Base-by-base conservation (phyloP, 2,888 invertebrate genomes). In the Drosophila parthenogenetica region DNA sequence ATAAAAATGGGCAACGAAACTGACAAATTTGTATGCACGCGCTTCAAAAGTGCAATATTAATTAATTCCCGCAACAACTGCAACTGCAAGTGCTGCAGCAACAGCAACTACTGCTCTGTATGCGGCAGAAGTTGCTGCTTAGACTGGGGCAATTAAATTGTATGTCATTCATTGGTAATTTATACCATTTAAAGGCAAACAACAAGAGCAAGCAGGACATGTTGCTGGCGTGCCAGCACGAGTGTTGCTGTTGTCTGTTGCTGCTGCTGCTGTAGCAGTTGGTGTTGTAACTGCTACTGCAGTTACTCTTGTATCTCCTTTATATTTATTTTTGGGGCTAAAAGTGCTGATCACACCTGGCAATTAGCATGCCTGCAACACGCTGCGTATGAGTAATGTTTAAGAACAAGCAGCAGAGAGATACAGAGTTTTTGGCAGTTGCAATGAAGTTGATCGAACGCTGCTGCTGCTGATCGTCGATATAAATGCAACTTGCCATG, bases 91-190 rank as follows among this genome's bases (percentile, higher is more conserved):
- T 11, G 46, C 45, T 49, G 53, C 62, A 42, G 45, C 54, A 54
- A 42, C 63, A 48, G 61, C 50, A 40, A 39, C 57, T 53, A 65
- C 71, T 76, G 62, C 79, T 77, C 81, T 72, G 81, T 81, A 81
- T 77, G 77, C 77, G 51, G 68, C 77, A 68, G 81, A 55, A 66
- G 81, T 79, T 69, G 83, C 67, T 87, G 66, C 74, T 85, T 80
- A 84, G 89, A 69, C 74, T 22, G 45, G 67, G 81, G 90, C 91
- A 91, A 91, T 90, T 91, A 91, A 90, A 90, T 87, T 85, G 90
- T 89, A 90, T 90, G 91, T 90, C 91, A 90, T 91, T 90, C 91
- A 90, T 90, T 90, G 90, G 90, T 90, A 91, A 91, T 90, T 91
- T 90, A 90, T 90, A 90, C 90, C 91, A 90, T 90, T 90, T 89